phyloP scores from a whole-genome alignment of 2,888 invertebrate genomes.

The Ophioninae sp. region DNA sequence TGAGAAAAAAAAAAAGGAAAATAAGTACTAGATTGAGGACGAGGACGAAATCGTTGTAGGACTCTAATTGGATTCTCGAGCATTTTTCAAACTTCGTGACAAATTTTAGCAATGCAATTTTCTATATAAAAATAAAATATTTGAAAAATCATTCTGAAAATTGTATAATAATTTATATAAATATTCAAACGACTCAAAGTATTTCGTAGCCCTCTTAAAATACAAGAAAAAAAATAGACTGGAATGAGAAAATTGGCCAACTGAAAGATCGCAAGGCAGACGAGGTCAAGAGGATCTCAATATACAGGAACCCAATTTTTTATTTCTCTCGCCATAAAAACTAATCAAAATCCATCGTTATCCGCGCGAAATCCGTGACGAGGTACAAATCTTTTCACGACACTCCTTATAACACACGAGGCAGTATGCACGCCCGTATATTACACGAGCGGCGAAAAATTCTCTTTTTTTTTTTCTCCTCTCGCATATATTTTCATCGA shows the following conservation, averaged over 20 bases:
- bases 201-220: too few species aligned
- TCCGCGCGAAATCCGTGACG: background rate
- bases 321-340: background rate
- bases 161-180: too few species aligned
- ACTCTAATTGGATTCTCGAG: too few species aligned
- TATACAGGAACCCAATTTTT: background rate
- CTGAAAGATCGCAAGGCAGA: too few species aligned
- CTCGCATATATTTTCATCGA: background rate
- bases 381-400: background rate
- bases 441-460: constrained; percentile 1
- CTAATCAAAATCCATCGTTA: background rate
- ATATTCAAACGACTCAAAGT: too few species aligned
- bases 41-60: background rate
- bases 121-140: too few species aligned
- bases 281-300: background rate
- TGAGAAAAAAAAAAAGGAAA: constrained; percentile 5
- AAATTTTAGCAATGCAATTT: too few species aligned
- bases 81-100: too few species aligned
- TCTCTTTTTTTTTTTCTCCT: background rate
- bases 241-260: too few species aligned
- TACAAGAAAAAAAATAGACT: too few species aligned
- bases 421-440: background rate
- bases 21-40: background rate
- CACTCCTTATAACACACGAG: background rate
- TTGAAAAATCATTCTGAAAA: too few species aligned